phyloP scores from a whole-genome alignment of 2,113 vertebrate species.

The Aleadryas rufinucha region DNA sequence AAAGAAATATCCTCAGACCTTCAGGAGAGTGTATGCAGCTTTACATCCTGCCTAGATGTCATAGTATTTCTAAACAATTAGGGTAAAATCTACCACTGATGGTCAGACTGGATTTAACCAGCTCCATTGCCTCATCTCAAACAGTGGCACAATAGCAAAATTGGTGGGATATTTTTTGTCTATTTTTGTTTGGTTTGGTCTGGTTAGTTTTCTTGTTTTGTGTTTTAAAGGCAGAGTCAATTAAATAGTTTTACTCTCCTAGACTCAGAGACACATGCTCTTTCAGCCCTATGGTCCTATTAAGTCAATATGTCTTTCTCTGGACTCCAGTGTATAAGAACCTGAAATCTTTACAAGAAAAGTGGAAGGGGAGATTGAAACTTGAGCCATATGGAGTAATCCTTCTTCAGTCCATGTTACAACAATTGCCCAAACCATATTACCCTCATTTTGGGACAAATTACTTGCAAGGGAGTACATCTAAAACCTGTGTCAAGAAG shows the following conservation, averaged over 20 bases:
- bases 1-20: neutral
- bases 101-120: neutral
- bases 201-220: neutral
- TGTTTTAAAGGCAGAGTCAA: neutral
- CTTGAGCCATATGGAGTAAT: neutral
- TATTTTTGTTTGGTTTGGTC: fast-evolving
- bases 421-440: neutral
- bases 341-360: neutral
- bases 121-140: neutral
- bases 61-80: neutral
- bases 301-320: neutral
- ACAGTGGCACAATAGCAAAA: neutral
- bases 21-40: fast-evolving
- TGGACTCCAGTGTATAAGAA: neutral
- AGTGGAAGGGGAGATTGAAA: neutral
- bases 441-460: neutral
- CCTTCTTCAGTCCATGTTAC: neutral
- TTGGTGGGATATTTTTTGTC: fast-evolving
- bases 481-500: neutral
- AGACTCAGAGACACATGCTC: neutral
- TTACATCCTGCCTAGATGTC: neutral
- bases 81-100: neutral
- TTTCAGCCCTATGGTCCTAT: neutral
- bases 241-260: neutral
- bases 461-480: neutral